phyloP scores from a whole-genome alignment of 2,113 vertebrate genomes.

The Embiotoca jacksoni region DNA sequence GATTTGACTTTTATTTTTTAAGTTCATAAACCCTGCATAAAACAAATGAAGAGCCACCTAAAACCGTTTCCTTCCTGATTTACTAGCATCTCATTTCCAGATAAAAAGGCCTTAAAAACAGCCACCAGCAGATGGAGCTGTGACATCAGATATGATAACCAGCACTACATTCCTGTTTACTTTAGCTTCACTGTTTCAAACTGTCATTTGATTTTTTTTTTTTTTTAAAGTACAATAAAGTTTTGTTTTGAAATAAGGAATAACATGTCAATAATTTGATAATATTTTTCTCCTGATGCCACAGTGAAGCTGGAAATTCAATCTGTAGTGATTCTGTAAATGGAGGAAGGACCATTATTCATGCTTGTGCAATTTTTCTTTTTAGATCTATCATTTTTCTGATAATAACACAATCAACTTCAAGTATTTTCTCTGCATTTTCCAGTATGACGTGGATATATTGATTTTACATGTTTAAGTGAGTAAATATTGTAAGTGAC shows the following conservation, averaged over 20 bases:
- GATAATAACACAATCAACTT: no score
- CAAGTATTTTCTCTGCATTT: no score
- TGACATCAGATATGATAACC: conserved; percentile 17
- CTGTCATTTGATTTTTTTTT: neutral
- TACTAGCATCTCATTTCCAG: neutral
- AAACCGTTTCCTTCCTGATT: neutral
- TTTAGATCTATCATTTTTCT: no score
- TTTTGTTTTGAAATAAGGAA: neutral
- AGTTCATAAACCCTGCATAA: neutral
- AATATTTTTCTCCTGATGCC: no score
- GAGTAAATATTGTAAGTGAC: no score
- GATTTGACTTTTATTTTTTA: no score
- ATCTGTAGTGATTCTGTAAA: no score
- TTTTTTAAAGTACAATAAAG: no score
- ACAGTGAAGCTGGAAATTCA: neutral
- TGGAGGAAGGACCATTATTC: neutral
- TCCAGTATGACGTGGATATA: no score
- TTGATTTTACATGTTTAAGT: no score
- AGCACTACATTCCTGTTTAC: neutral
- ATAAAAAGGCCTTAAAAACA: rapidly evolving
- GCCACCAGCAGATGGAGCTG: conserved; percentile 50
- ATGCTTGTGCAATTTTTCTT: neutral
- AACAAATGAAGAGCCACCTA: neutral
- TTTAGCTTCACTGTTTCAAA: neutral
- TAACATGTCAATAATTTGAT: neutral